Base-by-base conservation (phyloP, 1,140 invertebrate genomes). In the Mylabris phalerata region DNA sequence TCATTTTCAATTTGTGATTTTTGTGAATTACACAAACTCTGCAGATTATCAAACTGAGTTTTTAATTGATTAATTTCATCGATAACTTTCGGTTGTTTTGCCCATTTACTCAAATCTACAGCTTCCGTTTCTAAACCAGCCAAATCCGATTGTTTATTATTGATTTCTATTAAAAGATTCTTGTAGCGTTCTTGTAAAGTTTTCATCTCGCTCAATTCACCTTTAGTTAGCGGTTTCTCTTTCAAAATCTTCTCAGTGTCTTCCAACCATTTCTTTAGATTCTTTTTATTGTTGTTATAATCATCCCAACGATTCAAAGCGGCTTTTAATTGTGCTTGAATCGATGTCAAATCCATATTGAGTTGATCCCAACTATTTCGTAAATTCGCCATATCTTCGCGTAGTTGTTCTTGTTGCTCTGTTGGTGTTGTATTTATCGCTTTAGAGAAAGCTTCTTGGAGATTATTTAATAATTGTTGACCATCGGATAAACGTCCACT, bases 201-300 rank as follows among this genome's bases (percentile, higher is more conserved):
- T 74, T 92, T 93, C 85, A 95, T 93, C 77, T 94, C 92, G 48
- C 90, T 87, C 4, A 93, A 75, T 75, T 94, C 91, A 32, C 89
- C 90, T 67, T 86, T 88, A 1, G 86, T 87, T 45, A 85, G 78
- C 0, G 84, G 80, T 10, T 82, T 75, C 49, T 79, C 77, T 55
- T 83, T 78, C 0, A 93, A 68, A 25, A 75, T 77, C 46, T 80
- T 77, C 72, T 88, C 85, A 0, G 81, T 86, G 45, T 83, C 82
- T 4, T 72, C 77, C 0, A 92, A 76, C 88, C 89, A 92, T 66
- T 81, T 80, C 25, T 86, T 80, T 1, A 92, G 77, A 45, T 80
- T 82, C 32, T 78, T 76, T 57, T 83, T 84, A 11, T 83, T 81
- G 60, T 89, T 86, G 43, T 83, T 80, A 60, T 89, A 89, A 71